Evolutionary conservation across 2,113 vertebrate species (phyloP).

Genomic region (Kryptolebias marmoratus): DNA sequence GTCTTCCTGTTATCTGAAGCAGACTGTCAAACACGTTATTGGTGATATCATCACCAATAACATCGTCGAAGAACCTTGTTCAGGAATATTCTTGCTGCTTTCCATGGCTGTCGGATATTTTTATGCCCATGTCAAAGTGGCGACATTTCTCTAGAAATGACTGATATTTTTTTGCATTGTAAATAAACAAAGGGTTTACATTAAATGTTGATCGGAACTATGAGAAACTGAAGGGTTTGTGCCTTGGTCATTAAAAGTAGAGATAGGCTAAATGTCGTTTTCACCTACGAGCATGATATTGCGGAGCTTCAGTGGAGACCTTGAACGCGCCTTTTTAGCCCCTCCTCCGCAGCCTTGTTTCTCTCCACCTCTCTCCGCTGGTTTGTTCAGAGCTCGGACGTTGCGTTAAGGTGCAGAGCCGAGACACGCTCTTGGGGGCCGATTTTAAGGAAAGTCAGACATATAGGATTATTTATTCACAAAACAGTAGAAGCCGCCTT

Average conservation of each 20-base stretch:
- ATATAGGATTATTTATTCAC: neutral
- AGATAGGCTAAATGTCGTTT: neutral
- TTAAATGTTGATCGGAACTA: neutral
- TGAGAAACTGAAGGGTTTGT: neutral
- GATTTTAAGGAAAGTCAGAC: conserved; percentile 45
- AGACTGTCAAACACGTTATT: neutral
- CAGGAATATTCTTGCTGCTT: conserved; percentile 57
- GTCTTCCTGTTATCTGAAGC: no score
- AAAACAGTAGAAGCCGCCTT: conserved; percentile 3
- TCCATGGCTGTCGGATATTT: conserved; percentile 23
- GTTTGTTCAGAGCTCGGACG: conserved; percentile 44
- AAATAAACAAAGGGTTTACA: neutral
- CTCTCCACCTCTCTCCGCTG: conserved; percentile 32
- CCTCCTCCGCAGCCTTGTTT: conserved; percentile 60
- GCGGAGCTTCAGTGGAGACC: neutral
- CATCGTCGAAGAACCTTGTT: conserved; percentile 21
- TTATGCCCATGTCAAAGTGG: rapidly evolving
- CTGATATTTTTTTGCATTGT: neutral
- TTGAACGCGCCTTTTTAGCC: conserved; percentile 50
- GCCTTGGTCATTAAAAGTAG: neutral
- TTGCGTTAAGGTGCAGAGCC: conserved; percentile 39
- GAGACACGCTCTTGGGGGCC: conserved; percentile 49
- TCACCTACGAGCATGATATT: neutral
- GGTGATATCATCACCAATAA: neutral
- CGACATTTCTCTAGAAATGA: neutral